Base-by-base conservation (phyloP, 2,888 invertebrate species). In the Polymixis lichenea region DNA sequence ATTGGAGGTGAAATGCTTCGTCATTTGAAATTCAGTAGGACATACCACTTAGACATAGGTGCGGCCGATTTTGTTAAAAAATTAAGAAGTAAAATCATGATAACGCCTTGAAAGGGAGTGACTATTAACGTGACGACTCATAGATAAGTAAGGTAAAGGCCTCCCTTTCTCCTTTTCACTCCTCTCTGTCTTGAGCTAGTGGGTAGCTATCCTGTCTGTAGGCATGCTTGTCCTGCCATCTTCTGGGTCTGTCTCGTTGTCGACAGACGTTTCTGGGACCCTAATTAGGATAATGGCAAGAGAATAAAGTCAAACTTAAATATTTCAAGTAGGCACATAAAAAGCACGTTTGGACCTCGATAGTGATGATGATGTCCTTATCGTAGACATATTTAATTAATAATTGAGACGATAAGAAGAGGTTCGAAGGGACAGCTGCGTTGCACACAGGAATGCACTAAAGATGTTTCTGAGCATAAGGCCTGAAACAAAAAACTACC, bases 1-100 rank as follows among this genome's bases (percentile, higher is more conserved):
- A 83, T 79, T 72, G 22, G 22, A 80, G 15, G 69, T 46, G 65
- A 70, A 46, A 28, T n/a, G 11, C 32, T 65, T 68, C 32, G 65
- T 55, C 28, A 64, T 69, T 79, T 38, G 13, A 74, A 38, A 68
- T 64, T 69, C 28, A 15, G 56, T 17, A 64, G 70, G 62, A 56
- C 55, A 15, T 56, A 70, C 0, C 19, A 9, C 17, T 76, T 38
- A 22, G 19, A 43, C 2, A 0, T n/a, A 19, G 60, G 17, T n/a
- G 55, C 15, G n/a, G 9, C 9, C 13, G 19, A 51, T 38, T 51
- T 15, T 49, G n/a, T n/a, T 56, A 22, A 55, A 75, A 66, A 8
- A 32, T 19, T 3, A 53, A 32, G 7, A 7, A 32, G 13, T 38
- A 1, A 22, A 61, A 13, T 61, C 11, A 15, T 38, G 22, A 8